These are phyloP conservation scores for Conus canariensis DNA, from an alignment of 2,888 invertebrate genomes.

Conservation along the genomic window DNA sequence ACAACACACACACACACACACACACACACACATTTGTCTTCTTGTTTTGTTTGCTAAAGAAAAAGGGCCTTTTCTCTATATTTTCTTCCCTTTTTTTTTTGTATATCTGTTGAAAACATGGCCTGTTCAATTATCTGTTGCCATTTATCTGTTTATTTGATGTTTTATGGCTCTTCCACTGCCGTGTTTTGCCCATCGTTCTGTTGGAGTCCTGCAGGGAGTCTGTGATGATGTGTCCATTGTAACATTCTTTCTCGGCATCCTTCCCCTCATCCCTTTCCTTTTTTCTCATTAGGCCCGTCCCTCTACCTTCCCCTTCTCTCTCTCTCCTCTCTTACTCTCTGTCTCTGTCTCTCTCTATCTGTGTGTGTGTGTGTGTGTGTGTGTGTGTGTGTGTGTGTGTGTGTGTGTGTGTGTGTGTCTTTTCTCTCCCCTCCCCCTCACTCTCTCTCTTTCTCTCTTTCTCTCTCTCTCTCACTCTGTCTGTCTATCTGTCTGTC, in stretches of 20 bases:
- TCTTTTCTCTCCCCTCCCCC: not conserved
- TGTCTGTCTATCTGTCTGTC: not conserved
- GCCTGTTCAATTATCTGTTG: too few species aligned
- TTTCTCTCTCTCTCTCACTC: not conserved
- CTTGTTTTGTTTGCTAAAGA: too few species aligned
- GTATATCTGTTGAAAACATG: not conserved
- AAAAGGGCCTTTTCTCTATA: too few species aligned
- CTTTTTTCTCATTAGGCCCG: not conserved
- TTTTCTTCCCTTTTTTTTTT: not conserved
- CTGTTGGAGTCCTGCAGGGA: too few species aligned
- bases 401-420: conserved; percentile 1
- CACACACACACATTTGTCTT: too few species aligned
- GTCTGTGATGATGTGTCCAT: not conserved
- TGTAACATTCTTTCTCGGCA: not conserved
- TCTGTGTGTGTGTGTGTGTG: not conserved
- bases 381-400: not conserved
- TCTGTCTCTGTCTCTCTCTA: conserved; percentile 7
- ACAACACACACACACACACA: too few species aligned
- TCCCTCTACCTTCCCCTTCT: not conserved
- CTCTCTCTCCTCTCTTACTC: conserved; percentile 4
- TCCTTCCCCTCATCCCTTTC: not conserved
- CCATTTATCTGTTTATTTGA: too few species aligned
- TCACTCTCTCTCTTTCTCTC: not conserved
- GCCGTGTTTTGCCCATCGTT: too few species aligned
- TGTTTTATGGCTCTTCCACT: not conserved